phyloP scores from a whole-genome alignment of 2,888 invertebrate genomes.

The Brenthis ino region DNA sequence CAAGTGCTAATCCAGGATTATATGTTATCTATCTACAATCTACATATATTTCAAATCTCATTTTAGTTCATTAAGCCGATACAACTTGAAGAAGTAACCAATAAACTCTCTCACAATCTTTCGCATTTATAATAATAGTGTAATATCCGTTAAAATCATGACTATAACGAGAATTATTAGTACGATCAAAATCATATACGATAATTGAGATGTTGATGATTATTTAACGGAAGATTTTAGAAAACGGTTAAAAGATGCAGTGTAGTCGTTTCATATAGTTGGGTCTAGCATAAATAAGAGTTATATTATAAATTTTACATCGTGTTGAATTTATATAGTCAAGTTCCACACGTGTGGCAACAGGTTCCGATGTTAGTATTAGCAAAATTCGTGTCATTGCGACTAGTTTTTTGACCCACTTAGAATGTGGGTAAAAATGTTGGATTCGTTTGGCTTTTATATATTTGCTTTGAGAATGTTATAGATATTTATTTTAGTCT shows the following conservation, averaged over 20 bases:
- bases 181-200: too few species aligned
- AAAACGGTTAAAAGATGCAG: not conserved
- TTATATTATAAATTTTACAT: constrained; percentile 26
- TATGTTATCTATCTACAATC: too few species aligned
- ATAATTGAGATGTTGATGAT: not conserved
- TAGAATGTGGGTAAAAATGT: constrained; percentile 42
- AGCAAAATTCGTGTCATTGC: constrained; percentile 72
- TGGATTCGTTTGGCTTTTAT: constrained; percentile 26
- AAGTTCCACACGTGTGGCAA: constrained; percentile 69
- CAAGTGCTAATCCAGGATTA: too few species aligned
- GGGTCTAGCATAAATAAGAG: not conserved
- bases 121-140: too few species aligned
- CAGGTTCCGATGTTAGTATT: constrained; percentile 66
- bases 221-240: not conserved
- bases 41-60: too few species aligned
- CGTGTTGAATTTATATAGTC: constrained; percentile 52
- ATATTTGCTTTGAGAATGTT: constrained; percentile 28
- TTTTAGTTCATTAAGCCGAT: too few species aligned
- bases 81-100: too few species aligned
- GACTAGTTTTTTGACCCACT: constrained; percentile 71
- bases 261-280: not conserved
- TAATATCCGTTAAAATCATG: too few species aligned
- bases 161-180: too few species aligned
- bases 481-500: constrained; percentile 25
- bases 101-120: not conserved